phyloP scores from a whole-genome alignment of 2,888 invertebrate genomes.

The Itoplectis maculator region DNA sequence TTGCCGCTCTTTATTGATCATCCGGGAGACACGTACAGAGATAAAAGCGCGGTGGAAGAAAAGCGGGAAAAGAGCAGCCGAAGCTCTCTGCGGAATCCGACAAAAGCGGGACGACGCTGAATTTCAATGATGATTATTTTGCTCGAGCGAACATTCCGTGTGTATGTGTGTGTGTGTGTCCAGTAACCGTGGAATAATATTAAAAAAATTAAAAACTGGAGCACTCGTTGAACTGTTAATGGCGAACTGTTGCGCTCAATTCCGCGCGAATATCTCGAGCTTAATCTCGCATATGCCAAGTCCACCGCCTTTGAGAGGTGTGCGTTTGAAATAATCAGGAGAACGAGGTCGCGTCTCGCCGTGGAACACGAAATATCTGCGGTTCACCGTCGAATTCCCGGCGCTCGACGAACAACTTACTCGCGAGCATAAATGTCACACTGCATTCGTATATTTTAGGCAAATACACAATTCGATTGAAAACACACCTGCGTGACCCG shows the following conservation, averaged over 20 bases:
- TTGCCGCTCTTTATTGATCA: constrained; percentile 67
- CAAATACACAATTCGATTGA: not conserved
- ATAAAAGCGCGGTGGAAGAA: constrained; percentile 33
- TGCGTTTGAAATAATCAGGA: no score
- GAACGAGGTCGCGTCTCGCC: no score
- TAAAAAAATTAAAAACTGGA: not conserved
- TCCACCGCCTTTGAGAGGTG: no score
- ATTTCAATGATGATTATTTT: constrained; percentile 11
- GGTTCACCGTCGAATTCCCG: no score
- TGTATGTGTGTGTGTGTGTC: not conserved
- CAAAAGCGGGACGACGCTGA: constrained; percentile 25
- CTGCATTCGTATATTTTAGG: not conserved
- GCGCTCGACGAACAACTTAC: no score
- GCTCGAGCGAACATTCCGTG: not conserved
- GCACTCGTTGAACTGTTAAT: no score
- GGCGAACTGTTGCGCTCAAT: not conserved
- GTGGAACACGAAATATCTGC: no score
- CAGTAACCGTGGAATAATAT: not conserved
- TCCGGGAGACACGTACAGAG: constrained; percentile 52
- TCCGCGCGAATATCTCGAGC: not conserved
- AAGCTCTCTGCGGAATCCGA: not conserved
- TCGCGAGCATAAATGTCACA: not conserved
- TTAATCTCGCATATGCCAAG: no score
- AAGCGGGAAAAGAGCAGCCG: constrained; percentile 22
- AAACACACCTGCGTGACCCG: not conserved